Evolutionary conservation across 2,888 invertebrate genomes (phyloP).

Genomic region (Sminthurinus aureus): DNA sequence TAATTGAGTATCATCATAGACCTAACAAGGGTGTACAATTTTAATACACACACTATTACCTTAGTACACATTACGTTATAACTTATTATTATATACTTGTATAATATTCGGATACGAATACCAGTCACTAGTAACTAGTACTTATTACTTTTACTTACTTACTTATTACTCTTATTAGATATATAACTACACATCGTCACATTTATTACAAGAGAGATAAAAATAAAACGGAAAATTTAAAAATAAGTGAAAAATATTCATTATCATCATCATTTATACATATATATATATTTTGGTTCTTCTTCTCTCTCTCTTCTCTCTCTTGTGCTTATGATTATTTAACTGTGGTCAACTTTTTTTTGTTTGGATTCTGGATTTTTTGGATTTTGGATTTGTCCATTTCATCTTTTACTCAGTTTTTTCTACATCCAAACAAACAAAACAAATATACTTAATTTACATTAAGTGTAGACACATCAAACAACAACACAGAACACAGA

Average conservation of each 20-base stretch:
- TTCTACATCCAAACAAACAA: too few relatives aligned
- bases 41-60: neutral
- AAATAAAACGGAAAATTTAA: conserved; percentile 1
- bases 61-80: too few relatives aligned
- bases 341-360: neutral
- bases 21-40: neutral
- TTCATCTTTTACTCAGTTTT: too few relatives aligned
- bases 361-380: neutral
- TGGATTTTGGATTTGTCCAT: neutral
- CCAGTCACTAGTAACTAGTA: too few relatives aligned
- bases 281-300: neutral
- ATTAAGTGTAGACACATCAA: too few relatives aligned
- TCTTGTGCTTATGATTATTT: neutral
- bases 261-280: neutral
- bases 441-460: too few relatives aligned
- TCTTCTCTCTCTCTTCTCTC: conserved; percentile 5
- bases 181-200: too few relatives aligned
- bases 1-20: conserved; percentile 8
- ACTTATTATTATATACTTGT: too few relatives aligned
- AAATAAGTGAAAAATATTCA: neutral
- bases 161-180: too few relatives aligned
- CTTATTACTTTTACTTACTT: too few relatives aligned
- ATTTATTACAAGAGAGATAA: neutral
- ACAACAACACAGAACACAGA: too few relatives aligned
- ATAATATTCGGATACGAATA: too few relatives aligned